Base-by-base conservation (phyloP, 2,888 invertebrate genomes). In the Agapetus fuscipes region DNA sequence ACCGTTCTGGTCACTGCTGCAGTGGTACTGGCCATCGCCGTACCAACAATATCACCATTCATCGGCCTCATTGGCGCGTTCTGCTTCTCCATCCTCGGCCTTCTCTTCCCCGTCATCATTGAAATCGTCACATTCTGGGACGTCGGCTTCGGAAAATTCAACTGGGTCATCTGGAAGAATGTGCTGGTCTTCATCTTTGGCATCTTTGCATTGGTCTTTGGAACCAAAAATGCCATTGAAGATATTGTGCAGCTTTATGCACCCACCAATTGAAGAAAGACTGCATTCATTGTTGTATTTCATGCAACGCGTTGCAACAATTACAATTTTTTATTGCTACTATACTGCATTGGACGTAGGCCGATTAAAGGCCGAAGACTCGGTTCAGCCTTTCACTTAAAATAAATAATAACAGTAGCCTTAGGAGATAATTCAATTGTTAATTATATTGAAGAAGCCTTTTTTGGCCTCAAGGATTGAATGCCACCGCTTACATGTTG, bases 21-120 rank as follows among this genome's bases (percentile, higher is more conserved):
- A 58, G 86, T 88, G 34, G 58, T 76, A 9, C 62, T 93, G 37
- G 94, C 94, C 1, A 79, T 88, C 15, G 81, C 84, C 3, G 86
- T 94, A 13, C 94, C 94, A 1, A 81, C 82, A 30, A 86, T 95
- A 49, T 83, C 78, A 9, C 86, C 94, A 0, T 88, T 95, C 58
- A 89, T 95, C 61, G 83, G 86, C 5, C 72, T 95, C 32, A 91
- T 95, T 48, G 95, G 95, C 49, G 91, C 94, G 29, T 83, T 94
- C 56, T 91, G 91, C 56, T 90, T 91, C 59, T 90, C 93, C 6
- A 82, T 90, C 49, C 74, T 95, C 14, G 94, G 94, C 11, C 78
- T 95, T 24, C 78, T 94, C 38, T 79, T 87, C 34, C 95, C 95
- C 2, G 86, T 74, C 3, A 70, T 85, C 42, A 83, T 95, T 46